Evolutionary conservation across 1,140 invertebrate species (phyloP).

Genomic region (Papilio polytes): DNA sequence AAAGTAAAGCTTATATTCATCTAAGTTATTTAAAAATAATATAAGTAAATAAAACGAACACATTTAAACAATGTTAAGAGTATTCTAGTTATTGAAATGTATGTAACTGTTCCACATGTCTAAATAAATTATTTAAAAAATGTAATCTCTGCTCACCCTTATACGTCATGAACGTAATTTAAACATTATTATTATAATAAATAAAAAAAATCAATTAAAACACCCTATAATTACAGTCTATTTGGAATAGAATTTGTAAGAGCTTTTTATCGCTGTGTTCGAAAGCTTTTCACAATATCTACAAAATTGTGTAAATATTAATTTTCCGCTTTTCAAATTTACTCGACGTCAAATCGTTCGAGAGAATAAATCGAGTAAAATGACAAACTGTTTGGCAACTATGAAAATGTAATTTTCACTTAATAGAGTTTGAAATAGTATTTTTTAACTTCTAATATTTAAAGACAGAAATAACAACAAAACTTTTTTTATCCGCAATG

Average conservation of each 20-base stretch:
- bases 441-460: neutral
- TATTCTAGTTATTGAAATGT: too few species aligned
- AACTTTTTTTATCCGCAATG: too few species aligned
- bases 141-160: too few species aligned
- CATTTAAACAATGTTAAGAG: too few species aligned
- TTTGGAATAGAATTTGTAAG: neutral
- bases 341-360: conserved; percentile 25
- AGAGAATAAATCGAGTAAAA: conserved; percentile 30
- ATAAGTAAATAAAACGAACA: too few species aligned
- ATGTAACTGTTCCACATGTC: too few species aligned
- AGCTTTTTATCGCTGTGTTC: conserved; percentile 30
- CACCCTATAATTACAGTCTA: neutral
- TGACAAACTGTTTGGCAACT: conserved; percentile 24
- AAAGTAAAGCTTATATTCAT: too few species aligned
- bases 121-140: too few species aligned
- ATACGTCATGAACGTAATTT: neutral
- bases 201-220: neutral
- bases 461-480: too few species aligned
- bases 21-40: too few species aligned
- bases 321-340: conserved; percentile 39
- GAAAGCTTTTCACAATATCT: conserved; percentile 32
- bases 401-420: conserved; percentile 19
- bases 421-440: neutral
- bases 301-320: conserved; percentile 46
- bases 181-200: neutral